Evolutionary conservation across 2,888 invertebrate genomes (phyloP).

Genomic region (Monopis laevigella): DNA sequence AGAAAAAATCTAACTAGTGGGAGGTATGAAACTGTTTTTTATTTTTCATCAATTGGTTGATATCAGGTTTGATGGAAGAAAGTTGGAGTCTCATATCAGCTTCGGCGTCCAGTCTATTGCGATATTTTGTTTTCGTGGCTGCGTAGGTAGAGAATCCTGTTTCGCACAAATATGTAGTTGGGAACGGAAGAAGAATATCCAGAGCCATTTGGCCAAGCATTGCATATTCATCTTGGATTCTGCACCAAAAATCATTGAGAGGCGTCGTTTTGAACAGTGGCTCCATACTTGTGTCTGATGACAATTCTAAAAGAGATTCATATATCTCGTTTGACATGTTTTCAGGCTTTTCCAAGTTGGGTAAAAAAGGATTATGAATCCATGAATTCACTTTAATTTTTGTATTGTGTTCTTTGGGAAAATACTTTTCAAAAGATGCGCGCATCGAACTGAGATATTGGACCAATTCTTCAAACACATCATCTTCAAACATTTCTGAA

Average conservation of each 20-base stretch:
- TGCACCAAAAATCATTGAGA: constrained; percentile 27
- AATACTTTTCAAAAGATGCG: constrained; percentile 25
- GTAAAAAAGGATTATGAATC: constrained; percentile 25
- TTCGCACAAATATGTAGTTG: constrained; percentile 24
- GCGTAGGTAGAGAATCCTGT: constrained; percentile 23
- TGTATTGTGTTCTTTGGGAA: constrained; percentile 25
- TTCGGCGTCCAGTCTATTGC: constrained; percentile 26
- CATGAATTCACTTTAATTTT: constrained; percentile 25
- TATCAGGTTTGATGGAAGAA: constrained; percentile 24
- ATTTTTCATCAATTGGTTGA: constrained; percentile 23
- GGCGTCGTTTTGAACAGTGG: constrained; percentile 26
- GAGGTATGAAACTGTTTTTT: constrained; percentile 22
- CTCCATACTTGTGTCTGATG: constrained; percentile 26
- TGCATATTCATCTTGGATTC: constrained; percentile 25
- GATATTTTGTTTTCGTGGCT: constrained; percentile 24
- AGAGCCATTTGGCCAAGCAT: constrained; percentile 23
- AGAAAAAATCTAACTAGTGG: too few species aligned
- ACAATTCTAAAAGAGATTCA: constrained; percentile 24
- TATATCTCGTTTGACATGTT: constrained; percentile 13
- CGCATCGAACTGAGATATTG: constrained; percentile 20
- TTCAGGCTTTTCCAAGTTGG: constrained; percentile 25
- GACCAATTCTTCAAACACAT: constrained; percentile 23
- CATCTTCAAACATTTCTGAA: constrained; percentile 20
- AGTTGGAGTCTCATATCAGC: constrained; percentile 24
- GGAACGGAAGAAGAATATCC: constrained; percentile 20